Base-by-base conservation (phyloP, 2,888 invertebrate species). In the Scrobipalpa costella region DNA sequence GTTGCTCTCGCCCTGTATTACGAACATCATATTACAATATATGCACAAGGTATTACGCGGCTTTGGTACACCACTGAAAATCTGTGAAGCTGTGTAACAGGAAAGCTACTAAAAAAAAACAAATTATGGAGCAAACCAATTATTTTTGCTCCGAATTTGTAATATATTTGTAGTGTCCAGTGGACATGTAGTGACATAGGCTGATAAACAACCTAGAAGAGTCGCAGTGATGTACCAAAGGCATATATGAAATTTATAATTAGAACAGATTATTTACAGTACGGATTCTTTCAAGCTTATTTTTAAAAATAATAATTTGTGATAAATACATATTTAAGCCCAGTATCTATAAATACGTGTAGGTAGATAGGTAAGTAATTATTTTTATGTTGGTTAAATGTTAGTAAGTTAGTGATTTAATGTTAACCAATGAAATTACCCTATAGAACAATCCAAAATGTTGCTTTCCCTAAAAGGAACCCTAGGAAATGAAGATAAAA, bases 1-100 rank as follows among this genome's bases (percentile, higher is more conserved):
- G 92, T 97, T 97, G 81, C 97, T 95, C 81, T 95, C 94, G 79
- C 94, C 95, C 95, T 95, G 93, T 69, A 82, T 84, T 44, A 49
- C 9, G 27, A 17, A 47, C n/a, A 55, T 33, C 2, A 21, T n/a
- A 27, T 55, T 55, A n/a, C 2, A 55, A 55, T 2, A 27, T n/a
- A n/a, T 55, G 5, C 33, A 0, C 17, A 21, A 19, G 7, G 17
- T 50, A 0, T 50, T 21, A 6, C 2, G 1, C 19, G 8, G 17
- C 5, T 15, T 2, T 15, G 44, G 15, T 5, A 44, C 44, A 44
- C n/a, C 44, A 44, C n/a, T 44, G 5, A n/a, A 5, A n/a, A 15
- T 27, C 27, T 27, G 2, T 27, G 27, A 27, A 5, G 27, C 27
- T 27, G 5, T n/a, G 44, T n/a, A 44, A 44, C 44, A 15, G 44